A percentile compares a stretch with the other conserved stretches of the same genome.
Conservation (phyloP, 2,113 vertebrate species). For the Etia nguti region DNA sequence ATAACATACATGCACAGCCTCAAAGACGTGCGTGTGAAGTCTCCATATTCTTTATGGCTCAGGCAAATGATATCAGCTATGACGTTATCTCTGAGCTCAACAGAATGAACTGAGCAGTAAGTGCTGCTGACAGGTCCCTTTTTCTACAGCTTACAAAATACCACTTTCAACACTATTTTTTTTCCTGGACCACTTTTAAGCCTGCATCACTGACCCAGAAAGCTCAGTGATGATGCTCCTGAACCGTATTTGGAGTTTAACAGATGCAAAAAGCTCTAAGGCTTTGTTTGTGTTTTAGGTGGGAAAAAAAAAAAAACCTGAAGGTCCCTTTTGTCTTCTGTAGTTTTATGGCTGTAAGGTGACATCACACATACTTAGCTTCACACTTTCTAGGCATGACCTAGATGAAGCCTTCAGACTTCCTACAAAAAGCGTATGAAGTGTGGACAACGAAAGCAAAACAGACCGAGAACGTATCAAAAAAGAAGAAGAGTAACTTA, state of each 20-base stretch:
- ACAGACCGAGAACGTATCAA: not conserved
- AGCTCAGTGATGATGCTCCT: not conserved
- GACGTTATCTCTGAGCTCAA: conserved; percentile 9
- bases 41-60: not conserved
- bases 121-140: not conserved
- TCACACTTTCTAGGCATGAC: not conserved
- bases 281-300: not conserved
- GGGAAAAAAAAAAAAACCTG: not conserved
- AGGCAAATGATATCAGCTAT: not conserved
- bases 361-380: not conserved
- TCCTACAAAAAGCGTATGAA: not conserved
- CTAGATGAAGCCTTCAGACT: not conserved
- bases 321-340: not conserved
- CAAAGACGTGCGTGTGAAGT: not conserved
- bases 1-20: not conserved
- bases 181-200: not conserved
- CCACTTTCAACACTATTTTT: not conserved
- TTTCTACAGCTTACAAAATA: not conserved
- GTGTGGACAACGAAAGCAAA: not conserved
- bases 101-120: not conserved
- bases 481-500: conserved; percentile 56
- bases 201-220: not conserved
- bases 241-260: not conserved
- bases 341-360: not conserved
- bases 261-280: not conserved